A percentile compares a stretch with the other conserved stretches of the same genome.
phyloP scores from a whole-genome alignment of 1,140 invertebrate species.

The Dendroctonus ponderosae region DNA sequence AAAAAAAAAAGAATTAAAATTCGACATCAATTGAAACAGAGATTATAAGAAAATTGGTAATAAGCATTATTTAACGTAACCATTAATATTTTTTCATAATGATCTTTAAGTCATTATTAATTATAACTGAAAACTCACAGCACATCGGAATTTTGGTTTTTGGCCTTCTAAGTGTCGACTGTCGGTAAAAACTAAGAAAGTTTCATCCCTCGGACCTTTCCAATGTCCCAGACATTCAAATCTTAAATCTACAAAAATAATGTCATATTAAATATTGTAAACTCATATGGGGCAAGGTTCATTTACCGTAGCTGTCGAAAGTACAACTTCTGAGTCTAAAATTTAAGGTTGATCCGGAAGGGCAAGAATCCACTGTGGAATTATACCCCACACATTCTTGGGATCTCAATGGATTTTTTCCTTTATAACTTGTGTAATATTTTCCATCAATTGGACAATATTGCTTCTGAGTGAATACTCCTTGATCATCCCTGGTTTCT shows the following conservation, averaged over 20 bases:
- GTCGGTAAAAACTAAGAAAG: constrained; percentile 64
- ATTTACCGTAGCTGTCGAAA: constrained; percentile 34
- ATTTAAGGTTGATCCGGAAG: constrained; percentile 61
- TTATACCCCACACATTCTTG: constrained; percentile 57
- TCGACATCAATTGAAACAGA: too few species aligned
- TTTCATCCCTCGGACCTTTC: constrained; percentile 58
- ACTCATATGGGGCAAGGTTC: not conserved
- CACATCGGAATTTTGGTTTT: constrained; percentile 66
- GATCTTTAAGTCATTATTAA: constrained; percentile 4
- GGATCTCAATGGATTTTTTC: constrained; percentile 56
- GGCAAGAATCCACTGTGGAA: constrained; percentile 65
- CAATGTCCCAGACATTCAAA: constrained; percentile 70
- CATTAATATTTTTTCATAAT: not conserved
- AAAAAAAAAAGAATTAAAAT: too few species aligned
- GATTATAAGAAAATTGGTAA: too few species aligned
- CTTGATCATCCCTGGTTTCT: constrained; percentile 57
- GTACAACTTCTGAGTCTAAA: constrained; percentile 40
- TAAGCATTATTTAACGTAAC: too few species aligned
- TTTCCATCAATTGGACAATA: constrained; percentile 68
- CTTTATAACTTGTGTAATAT: constrained; percentile 62
- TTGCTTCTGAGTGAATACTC: constrained; percentile 55
- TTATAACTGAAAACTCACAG: constrained; percentile 55
- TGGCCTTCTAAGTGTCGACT: constrained; percentile 50
- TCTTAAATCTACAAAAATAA: constrained; percentile 55
- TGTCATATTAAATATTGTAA: constrained; percentile 2